Conservation (phyloP, 1,140 invertebrate genomes). For the Drosophila virilis region DNA sequence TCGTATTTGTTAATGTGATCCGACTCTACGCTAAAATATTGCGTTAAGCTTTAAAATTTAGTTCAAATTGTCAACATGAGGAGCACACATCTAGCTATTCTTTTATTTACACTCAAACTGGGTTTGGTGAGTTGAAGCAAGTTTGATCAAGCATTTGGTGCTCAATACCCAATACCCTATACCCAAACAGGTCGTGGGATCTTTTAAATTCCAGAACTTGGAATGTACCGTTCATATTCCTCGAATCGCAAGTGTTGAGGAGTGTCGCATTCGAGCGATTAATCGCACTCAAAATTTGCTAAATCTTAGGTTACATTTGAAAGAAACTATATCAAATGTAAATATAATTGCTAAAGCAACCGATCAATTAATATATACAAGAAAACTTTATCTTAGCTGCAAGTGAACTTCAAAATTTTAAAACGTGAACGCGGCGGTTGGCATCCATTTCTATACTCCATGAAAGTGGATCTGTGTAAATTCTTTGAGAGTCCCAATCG, state of each 20-base stretch:
- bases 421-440: slow-evolving; percentile 31
- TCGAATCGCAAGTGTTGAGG: background rate
- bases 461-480: slow-evolving; percentile 29
- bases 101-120: background rate
- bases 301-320: slow-evolving; percentile 7
- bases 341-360: background rate
- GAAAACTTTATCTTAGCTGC: background rate
- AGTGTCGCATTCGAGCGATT: slow-evolving; percentile 48
- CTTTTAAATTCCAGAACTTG: slow-evolving; percentile 35
- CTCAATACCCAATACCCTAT: background rate
- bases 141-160: too few relatives aligned
- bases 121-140: background rate
- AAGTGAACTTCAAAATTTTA: background rate
- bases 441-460: slow-evolving; percentile 51
- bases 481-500: slow-evolving; percentile 26
- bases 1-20: too few relatives aligned
- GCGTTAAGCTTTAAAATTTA: too few relatives aligned
- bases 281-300: slow-evolving; percentile 34
- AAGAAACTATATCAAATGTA: slow-evolving; percentile 41
- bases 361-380: background rate
- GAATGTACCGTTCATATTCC: background rate
- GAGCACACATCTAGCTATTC: background rate
- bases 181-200: slow-evolving; percentile 4
- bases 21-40: too few relatives aligned
- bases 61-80: too few relatives aligned